phyloP scores from a whole-genome alignment of 2,888 invertebrate species.

The Acleris holmiana region DNA sequence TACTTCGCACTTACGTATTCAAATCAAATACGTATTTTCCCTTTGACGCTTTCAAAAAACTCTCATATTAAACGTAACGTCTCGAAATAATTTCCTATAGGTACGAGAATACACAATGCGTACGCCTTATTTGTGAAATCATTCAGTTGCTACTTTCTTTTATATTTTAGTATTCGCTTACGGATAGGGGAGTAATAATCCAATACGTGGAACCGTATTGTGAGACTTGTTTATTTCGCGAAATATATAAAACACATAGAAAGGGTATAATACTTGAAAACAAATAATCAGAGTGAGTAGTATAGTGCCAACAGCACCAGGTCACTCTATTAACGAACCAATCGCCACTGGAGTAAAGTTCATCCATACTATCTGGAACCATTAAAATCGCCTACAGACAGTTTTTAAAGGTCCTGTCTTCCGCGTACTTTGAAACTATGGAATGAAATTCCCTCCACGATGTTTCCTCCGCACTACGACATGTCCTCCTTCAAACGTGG shows the following conservation, averaged over 20 bases:
- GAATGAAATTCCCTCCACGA: no score
- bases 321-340: no score
- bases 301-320: no score
- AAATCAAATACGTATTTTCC: conserved; percentile 38
- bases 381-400: no score
- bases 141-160: conserved; percentile 48
- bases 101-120: conserved; percentile 48
- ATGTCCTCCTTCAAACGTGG: no score
- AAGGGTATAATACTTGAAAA: no score
- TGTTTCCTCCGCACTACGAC: no score
- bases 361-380: no score
- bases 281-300: no score
- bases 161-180: conserved; percentile 19
- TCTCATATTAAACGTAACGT: conserved; percentile 48
- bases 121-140: conserved; percentile 50
- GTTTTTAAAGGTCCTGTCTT: no score
- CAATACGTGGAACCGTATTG: conserved; percentile 11
- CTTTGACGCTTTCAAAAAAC: conserved; percentile 44
- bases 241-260: background rate
- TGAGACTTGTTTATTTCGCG: background rate
- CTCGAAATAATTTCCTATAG: conserved; percentile 48
- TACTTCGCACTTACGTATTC: conserved; percentile 18
- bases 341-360: no score
- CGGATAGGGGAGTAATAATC: conserved; percentile 27
- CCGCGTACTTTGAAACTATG: no score